Evolutionary conservation across 2,888 invertebrate genomes (phyloP).

Genomic region (Chydorus sphaericus): DNA sequence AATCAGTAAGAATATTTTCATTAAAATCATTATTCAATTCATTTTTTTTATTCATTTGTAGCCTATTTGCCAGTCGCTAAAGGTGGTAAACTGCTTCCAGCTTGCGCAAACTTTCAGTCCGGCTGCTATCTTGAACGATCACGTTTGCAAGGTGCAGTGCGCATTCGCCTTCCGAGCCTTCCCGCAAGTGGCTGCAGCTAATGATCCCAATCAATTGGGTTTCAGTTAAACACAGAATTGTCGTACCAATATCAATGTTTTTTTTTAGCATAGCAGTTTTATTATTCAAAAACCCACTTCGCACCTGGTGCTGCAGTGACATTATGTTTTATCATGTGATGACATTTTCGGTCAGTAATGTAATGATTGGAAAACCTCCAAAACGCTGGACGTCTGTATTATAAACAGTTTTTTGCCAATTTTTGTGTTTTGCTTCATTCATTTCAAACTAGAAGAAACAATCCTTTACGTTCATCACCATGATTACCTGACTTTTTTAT

Average conservation of each 20-base stretch:
- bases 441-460: not conserved
- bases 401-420: constrained; percentile 7
- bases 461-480: no score
- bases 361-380: constrained; percentile 3
- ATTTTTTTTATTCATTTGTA: constrained; percentile 22
- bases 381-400: constrained; percentile 6
- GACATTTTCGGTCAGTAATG: constrained; percentile 1
- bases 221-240: constrained; percentile 14
- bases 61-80: constrained; percentile 35
- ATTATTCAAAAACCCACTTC: no score
- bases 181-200: constrained; percentile 21
- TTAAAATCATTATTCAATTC: constrained; percentile 4
- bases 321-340: not conserved
- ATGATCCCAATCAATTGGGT: constrained; percentile 16
- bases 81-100: constrained; percentile 33
- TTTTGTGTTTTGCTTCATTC: not conserved
- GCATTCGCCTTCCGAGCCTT: constrained; percentile 32
- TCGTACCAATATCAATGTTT: not conserved
- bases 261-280: no score
- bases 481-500: no score
- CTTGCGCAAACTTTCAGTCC: constrained; percentile 30
- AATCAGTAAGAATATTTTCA: constrained; percentile 4
- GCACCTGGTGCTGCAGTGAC: no score
- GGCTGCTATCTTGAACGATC: constrained; percentile 31
- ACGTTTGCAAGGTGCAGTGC: constrained; percentile 37